A percentile compares a stretch with the other conserved stretches of the same genome.
Conservation (phyloP, 2,797 vertebrate species). For the Enteromius paludinosus region DNA sequence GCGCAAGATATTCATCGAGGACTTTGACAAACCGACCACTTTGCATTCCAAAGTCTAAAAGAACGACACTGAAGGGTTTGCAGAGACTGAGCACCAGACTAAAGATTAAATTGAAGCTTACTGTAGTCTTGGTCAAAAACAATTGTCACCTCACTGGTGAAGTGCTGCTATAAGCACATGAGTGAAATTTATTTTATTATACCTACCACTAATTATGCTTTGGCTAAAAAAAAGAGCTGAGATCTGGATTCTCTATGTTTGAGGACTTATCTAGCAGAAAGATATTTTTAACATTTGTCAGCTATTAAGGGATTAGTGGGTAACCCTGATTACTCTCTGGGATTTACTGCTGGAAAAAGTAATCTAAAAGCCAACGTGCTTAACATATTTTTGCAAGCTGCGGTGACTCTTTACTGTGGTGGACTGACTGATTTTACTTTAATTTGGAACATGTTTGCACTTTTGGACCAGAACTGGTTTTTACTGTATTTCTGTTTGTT, state of each 20-base stretch:
- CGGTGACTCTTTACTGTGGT: slow-evolving; percentile 18
- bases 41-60: slow-evolving; percentile 75
- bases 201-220: background rate
- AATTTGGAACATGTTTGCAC: slow-evolving; percentile 68
- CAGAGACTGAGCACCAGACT: slow-evolving; percentile 38
- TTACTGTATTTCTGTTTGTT: slow-evolving; percentile 65
- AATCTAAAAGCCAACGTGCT: background rate
- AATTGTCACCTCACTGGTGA: background rate
- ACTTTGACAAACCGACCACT: slow-evolving; percentile 58
- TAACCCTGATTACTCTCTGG: slow-evolving; percentile 5
- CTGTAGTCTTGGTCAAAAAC: slow-evolving; percentile 25
- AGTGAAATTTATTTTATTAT: slow-evolving; percentile 7
- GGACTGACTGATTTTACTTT: slow-evolving; percentile 10
- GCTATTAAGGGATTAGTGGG: background rate
- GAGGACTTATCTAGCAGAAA: background rate
- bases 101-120: slow-evolving; percentile 26
- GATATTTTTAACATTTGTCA: slow-evolving; percentile 11
- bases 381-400: slow-evolving; percentile 9
- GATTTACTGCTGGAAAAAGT: background rate
- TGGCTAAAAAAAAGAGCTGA: background rate
- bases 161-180: background rate
- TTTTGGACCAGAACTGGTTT: slow-evolving; percentile 74
- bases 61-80: slow-evolving; percentile 52
- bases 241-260: slow-evolving; percentile 17
- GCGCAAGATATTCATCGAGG: background rate